These are phyloP conservation scores for Premnoplex brunnescens DNA, from an alignment of 2,797 vertebrate species.

Conservation along the genomic window DNA sequence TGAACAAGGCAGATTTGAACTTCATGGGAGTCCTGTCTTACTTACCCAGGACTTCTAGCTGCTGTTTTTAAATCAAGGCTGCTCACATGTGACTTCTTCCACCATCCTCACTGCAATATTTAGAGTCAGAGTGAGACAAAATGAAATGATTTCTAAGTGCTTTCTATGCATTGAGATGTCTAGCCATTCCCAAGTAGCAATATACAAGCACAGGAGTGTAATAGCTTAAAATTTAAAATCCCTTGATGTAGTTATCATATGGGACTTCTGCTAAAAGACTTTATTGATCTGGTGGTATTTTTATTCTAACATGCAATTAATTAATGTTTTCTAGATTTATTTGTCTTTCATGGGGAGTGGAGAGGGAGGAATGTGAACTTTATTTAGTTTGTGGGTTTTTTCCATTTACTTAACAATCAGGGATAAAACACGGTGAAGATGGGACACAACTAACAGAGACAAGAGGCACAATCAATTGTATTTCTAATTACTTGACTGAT, in stretches of 20 bases:
- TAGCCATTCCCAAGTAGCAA: background rate
- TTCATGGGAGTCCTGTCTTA: background rate
- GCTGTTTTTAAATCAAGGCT: background rate
- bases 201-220: background rate
- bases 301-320: background rate
- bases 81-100: background rate
- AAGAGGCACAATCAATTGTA: background rate
- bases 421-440: background rate
- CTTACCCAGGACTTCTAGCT: background rate
- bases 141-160: background rate
- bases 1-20: background rate
- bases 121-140: background rate
- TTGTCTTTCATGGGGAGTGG: background rate
- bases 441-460: background rate
- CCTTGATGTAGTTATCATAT: background rate
- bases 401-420: background rate
- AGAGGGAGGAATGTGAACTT: background rate
- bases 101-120: background rate
- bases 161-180: background rate
- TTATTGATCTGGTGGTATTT: background rate
- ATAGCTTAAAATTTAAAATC: background rate
- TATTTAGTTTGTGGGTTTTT: background rate
- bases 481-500: background rate
- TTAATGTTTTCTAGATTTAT: background rate
- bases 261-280: background rate